These are phyloP conservation scores for Acanthosepion esculentum DNA, from an alignment of 2,888 invertebrate species.

Conservation along the genomic window DNA sequence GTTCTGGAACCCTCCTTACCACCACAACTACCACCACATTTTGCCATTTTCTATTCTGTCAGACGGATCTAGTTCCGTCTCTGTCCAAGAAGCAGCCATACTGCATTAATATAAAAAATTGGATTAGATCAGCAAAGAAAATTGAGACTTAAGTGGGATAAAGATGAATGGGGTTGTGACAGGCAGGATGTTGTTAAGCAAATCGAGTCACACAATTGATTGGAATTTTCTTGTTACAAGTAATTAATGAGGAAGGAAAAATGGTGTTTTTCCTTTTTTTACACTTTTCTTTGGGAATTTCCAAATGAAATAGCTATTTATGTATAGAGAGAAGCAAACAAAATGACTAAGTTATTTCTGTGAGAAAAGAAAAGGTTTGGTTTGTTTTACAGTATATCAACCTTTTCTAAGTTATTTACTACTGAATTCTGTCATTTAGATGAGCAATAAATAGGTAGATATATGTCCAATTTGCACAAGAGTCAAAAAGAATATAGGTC, in stretches of 20 bases:
- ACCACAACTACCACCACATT: not conserved
- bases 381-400: no score
- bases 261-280: not conserved
- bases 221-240: not conserved
- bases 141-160: constrained; percentile 33
- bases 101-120: not conserved
- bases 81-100: not conserved
- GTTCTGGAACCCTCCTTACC: not conserved
- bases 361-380: no score
- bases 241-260: constrained; percentile 36
- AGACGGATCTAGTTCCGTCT: not conserved
- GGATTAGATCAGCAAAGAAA: not conserved
- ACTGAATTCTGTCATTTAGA: no score
- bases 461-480: no score
- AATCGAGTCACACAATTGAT: not conserved
- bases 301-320: not conserved
- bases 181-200: constrained; percentile 35
- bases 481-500: no score
- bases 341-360: no score
- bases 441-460: no score
- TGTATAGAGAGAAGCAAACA: no score
- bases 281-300: not conserved
- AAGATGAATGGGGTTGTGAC: not conserved
- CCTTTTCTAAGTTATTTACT: no score
- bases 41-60: not conserved